A percentile compares a stretch with the other conserved stretches of the same genome.
These are phyloP conservation scores for Cephalopholis sonnerati DNA, from an alignment of 2,113 vertebrate genomes.

Conservation along the genomic window DNA sequence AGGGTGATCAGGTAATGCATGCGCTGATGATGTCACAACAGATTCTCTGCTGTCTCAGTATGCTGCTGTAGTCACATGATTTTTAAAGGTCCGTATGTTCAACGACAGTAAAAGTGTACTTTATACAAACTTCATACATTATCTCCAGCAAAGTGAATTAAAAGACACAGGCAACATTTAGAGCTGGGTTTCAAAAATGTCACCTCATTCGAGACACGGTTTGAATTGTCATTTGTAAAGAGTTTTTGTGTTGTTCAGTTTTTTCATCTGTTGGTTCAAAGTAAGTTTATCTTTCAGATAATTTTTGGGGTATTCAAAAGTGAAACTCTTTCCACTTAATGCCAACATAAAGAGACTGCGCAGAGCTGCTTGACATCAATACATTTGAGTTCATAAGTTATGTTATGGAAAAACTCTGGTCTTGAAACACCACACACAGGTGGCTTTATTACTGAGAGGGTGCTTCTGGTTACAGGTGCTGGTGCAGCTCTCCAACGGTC, in stretches of 20 bases:
- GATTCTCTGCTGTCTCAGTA: not conserved
- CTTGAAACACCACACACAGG: not conserved
- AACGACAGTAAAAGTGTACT: not conserved
- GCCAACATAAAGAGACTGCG: not conserved
- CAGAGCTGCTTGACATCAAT: not conserved
- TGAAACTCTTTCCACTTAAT: no score
- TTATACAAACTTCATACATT: not conserved
- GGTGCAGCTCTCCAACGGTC: conserved; percentile 92
- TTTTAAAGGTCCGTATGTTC: not conserved
- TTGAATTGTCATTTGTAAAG: not conserved
- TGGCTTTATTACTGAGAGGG: not conserved
- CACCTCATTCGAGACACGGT: not conserved
- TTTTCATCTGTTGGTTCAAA: not conserved
- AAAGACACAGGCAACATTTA: not conserved
- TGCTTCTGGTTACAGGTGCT: conserved; percentile 76
- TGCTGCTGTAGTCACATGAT: not conserved
- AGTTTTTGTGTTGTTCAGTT: not conserved
- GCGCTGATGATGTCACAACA: not conserved
- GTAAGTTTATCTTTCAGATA: not conserved
- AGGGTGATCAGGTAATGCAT: conserved; percentile 88
- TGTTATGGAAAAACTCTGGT: not conserved
- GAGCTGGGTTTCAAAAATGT: not conserved
- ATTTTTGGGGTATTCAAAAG: no score
- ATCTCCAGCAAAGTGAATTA: not conserved
- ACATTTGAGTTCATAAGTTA: not conserved